A percentile compares a stretch with the other conserved stretches of the same genome.
Evolutionary conservation across 2,113 vertebrate species (phyloP).

Genomic region (Lasiurus cinereus): DNA sequence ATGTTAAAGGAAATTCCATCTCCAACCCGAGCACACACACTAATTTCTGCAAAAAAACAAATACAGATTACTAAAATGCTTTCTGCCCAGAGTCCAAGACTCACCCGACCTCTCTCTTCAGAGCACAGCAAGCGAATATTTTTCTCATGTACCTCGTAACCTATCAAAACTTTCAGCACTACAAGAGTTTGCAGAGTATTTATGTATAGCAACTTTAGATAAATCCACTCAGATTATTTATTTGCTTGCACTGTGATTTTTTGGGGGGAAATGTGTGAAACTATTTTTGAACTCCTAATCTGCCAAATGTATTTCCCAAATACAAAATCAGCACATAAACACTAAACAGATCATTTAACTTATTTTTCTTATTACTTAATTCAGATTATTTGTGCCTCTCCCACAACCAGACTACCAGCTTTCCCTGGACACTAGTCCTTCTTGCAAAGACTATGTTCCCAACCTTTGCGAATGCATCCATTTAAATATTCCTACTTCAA

Average conservation of each 20-base stretch:
- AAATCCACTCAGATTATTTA: constrained; percentile 38
- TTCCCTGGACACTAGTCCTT: not conserved
- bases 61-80: not conserved
- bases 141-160: constrained; percentile 7
- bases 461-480: not conserved
- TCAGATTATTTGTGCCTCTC: not conserved
- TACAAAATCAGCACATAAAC: constrained; percentile 19
- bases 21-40: not conserved
- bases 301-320: constrained; percentile 57
- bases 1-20: constrained; percentile 18
- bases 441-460: not conserved
- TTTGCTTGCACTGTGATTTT: constrained; percentile 27
- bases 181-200: not conserved
- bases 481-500: not conserved
- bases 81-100: not conserved
- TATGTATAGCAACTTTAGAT: constrained; percentile 8
- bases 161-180: constrained; percentile 20
- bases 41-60: not conserved
- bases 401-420: not conserved
- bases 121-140: not conserved
- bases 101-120: not conserved
- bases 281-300: constrained; percentile 53
- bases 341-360: constrained; percentile 14
- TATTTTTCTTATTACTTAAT: constrained; percentile 30
- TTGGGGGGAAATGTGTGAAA: constrained; percentile 52